Evolutionary conservation across 2,113 vertebrate species (phyloP).

Genomic region (Rattus norvegicus): DNA sequence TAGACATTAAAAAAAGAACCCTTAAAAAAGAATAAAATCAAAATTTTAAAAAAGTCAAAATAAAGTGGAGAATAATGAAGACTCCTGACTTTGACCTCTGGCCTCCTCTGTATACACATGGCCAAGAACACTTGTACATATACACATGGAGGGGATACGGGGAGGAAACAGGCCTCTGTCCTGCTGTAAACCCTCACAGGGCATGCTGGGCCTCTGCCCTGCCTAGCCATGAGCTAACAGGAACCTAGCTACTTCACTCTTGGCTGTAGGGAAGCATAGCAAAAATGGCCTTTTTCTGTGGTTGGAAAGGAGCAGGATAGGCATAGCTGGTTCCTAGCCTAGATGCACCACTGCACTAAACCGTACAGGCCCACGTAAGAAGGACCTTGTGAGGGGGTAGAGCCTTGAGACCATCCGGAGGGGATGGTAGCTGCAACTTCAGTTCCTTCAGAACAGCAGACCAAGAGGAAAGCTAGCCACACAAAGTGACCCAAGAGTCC

Average conservation of each 20-base stretch:
- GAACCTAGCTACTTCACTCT: background rate
- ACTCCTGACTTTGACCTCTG: background rate
- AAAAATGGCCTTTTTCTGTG: background rate
- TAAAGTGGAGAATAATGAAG: background rate
- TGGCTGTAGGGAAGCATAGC: background rate
- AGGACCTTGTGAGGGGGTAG: too few species aligned
- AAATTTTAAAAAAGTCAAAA: background rate
- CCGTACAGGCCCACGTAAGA: background rate
- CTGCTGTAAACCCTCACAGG: background rate
- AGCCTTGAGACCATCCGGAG: background rate
- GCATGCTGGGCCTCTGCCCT: background rate
- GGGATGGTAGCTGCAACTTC: background rate
- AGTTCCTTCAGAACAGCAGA: background rate
- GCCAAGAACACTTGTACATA: background rate
- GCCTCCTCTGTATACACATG: background rate
- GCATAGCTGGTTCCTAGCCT: background rate
- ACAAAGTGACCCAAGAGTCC: background rate
- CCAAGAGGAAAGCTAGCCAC: background rate
- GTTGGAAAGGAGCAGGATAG: background rate
- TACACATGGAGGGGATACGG: accelerated
- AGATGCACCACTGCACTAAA: background rate
- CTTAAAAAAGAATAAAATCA: too few species aligned
- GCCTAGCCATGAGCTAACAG: background rate
- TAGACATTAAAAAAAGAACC: too few species aligned
- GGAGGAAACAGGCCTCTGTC: too few species aligned